Conservation (phyloP, 2,797 vertebrate species). For the Cacajao melanocephalus region DNA sequence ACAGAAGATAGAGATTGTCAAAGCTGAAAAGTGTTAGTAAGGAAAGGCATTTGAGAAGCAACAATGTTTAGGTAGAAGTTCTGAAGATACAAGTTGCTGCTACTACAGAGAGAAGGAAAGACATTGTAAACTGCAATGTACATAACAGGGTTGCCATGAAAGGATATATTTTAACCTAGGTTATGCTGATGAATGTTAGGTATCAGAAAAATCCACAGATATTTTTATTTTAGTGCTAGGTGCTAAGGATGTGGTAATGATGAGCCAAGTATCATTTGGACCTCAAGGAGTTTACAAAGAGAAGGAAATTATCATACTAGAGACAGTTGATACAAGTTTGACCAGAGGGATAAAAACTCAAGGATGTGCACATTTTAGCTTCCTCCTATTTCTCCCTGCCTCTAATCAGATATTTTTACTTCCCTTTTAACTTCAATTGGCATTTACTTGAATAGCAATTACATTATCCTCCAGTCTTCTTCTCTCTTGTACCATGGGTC, state of each 20-base stretch:
- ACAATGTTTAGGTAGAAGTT: neutral
- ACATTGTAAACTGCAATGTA: neutral
- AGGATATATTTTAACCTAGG: neutral
- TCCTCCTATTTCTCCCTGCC: neutral
- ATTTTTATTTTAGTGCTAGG: neutral
- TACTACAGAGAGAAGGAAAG: neutral
- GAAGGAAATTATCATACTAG: neutral
- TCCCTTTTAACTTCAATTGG: neutral
- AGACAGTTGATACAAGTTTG: neutral
- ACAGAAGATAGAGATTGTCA: neutral
- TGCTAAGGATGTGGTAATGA: neutral
- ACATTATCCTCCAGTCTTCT: neutral
- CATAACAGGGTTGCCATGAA: neutral
- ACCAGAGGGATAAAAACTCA: neutral
- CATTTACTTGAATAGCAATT: constrained; percentile 31
- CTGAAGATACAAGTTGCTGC: neutral
- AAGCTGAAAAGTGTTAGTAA: neutral
- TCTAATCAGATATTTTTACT: neutral
- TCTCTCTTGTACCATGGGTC: neutral
- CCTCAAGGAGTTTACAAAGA: neutral
- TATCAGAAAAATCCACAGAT: neutral
- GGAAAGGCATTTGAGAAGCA: neutral
- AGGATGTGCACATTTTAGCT: neutral
- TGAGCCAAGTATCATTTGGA: neutral
- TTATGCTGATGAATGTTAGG: neutral